phyloP scores from a whole-genome alignment of 2,797 vertebrate genomes.

The Triplophysa bombifrons region DNA sequence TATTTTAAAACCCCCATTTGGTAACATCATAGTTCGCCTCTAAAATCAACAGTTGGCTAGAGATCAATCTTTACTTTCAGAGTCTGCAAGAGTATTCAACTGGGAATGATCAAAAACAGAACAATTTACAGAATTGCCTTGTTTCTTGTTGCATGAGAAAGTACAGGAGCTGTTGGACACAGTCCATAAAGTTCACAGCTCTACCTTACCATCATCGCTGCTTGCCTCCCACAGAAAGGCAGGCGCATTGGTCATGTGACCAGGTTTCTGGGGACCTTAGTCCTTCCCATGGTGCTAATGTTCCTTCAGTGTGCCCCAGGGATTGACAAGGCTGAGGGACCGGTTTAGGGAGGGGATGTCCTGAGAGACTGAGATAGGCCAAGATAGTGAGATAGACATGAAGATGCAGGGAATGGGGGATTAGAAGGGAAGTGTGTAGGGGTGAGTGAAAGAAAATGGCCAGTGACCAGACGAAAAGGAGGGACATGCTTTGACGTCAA shows the following conservation, averaged over 20 bases:
- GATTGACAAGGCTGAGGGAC: conserved; percentile 58
- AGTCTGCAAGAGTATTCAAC: conserved; percentile 62
- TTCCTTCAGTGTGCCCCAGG: conserved; percentile 69
- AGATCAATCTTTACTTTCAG: conserved; percentile 61
- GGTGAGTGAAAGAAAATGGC: conserved; percentile 47
- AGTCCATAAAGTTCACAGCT: conserved; percentile 69
- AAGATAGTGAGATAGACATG: conserved; percentile 57
- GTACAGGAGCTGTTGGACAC: conserved; percentile 71
- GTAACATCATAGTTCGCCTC: conserved; percentile 63
- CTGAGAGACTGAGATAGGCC: conserved; percentile 54
- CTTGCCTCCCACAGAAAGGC: conserved; percentile 65
- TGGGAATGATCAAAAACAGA: conserved; percentile 70
- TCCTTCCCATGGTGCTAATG: conserved; percentile 83
- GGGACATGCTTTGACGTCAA: conserved; percentile 51
- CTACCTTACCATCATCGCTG: conserved; percentile 67
- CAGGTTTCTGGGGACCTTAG: conserved; percentile 68
- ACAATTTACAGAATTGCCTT: conserved; percentile 69
- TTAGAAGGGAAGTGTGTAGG: conserved; percentile 49
- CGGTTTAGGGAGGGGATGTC: conserved; percentile 61
- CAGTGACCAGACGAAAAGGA: conserved; percentile 53
- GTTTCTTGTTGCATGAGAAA: conserved; percentile 82
- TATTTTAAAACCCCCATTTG: conserved; percentile 56
- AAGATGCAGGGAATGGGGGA: conserved; percentile 32
- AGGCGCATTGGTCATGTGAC: conserved; percentile 67
- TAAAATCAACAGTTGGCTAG: conserved; percentile 64